These are phyloP conservation scores for Lethrus apterus DNA, from an alignment of 1,140 invertebrate species.

Conservation along the genomic window DNA sequence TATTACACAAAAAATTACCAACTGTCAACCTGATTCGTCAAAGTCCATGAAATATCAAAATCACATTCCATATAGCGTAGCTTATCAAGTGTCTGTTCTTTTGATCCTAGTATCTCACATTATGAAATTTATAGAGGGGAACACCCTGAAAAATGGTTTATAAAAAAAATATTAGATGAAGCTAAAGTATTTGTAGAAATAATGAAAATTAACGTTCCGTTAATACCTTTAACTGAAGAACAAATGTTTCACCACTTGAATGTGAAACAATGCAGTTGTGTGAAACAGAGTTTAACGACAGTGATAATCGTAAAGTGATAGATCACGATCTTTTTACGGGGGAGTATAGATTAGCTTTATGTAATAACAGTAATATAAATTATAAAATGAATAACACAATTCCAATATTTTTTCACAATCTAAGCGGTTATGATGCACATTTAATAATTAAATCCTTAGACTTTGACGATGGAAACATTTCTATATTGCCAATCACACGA, in stretches of 20 bases:
- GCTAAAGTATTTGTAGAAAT: background rate
- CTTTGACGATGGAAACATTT: conserved; percentile 24
- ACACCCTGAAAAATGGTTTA: conserved; percentile 5
- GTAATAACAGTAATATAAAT: conserved; percentile 33
- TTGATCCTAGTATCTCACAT: conserved; percentile 11
- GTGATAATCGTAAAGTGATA: conserved; percentile 20
- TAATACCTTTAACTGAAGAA: background rate
- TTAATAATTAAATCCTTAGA: conserved; percentile 34
- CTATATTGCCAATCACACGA: conserved; percentile 37
- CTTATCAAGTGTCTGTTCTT: conserved; percentile 18
- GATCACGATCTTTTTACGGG: conserved; percentile 32
- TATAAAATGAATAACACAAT: conserved; percentile 19
- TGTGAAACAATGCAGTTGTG: background rate
- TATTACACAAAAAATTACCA: no score
- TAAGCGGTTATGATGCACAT: conserved; percentile 10
- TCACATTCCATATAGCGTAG: conserved; percentile 14
- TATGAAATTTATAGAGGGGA: conserved; percentile 10
- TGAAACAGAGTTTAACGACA: background rate
- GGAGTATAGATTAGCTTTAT: conserved; percentile 27
- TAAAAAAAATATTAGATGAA: conserved; percentile 3
- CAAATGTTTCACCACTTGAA: background rate
- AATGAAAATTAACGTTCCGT: background rate
- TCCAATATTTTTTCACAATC: conserved; percentile 6
- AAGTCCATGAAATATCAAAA: conserved; percentile 2
- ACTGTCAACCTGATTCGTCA: no score